These are phyloP conservation scores for Tapirus terrestris DNA, from an alignment of 2,113 vertebrate species.

Conservation along the genomic window DNA sequence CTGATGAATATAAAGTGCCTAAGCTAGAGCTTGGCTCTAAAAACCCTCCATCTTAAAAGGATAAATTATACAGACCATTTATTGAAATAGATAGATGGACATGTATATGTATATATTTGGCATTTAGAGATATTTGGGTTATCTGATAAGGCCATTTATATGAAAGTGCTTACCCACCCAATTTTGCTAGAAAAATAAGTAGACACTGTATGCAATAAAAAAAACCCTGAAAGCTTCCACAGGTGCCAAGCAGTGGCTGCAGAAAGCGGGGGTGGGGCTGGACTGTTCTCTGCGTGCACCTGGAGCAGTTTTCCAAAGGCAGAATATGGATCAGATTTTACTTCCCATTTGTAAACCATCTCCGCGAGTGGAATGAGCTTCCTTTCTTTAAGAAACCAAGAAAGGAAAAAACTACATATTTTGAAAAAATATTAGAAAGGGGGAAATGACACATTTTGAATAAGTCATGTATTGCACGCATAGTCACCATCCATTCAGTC, in stretches of 20 bases:
- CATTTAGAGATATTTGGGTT: not conserved
- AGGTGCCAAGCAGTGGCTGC: not conserved
- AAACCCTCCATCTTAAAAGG: conserved; percentile 1
- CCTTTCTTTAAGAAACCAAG: not conserved
- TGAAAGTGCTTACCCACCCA: not conserved
- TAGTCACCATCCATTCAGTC: too few species aligned
- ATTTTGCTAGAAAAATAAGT: not conserved
- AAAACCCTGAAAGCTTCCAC: not conserved
- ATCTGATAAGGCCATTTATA: not conserved
- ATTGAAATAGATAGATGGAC: not conserved
- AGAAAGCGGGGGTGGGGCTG: not conserved
- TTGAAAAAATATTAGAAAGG: not conserved
- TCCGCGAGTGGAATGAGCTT: not conserved
- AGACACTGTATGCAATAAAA: too few species aligned
- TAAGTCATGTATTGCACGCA: not conserved
- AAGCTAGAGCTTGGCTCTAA: not conserved
- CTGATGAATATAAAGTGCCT: not conserved
- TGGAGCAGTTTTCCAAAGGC: not conserved
- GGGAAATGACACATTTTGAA: not conserved
- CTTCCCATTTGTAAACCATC: not conserved
- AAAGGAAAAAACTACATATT: not conserved
- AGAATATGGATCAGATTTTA: not conserved
- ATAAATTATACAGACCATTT: not conserved
- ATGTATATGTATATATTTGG: not conserved
- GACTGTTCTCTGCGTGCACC: not conserved